Evolutionary conservation across 1,140 invertebrate genomes (phyloP), one percentile per base, ranked within the genome.

Genomic region (Ceratina japonica): DNA sequence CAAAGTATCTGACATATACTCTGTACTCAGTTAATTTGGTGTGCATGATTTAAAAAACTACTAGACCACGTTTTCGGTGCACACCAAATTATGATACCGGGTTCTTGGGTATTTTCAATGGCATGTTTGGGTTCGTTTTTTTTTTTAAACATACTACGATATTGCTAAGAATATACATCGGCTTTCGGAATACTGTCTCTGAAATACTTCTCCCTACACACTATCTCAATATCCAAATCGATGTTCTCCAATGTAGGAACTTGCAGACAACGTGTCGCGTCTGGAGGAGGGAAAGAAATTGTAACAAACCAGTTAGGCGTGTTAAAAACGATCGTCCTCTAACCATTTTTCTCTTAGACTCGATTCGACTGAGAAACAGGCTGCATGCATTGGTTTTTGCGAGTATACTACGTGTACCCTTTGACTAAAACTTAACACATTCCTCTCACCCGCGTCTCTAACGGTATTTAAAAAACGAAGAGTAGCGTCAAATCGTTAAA

Each of bases 371-470:
- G 65, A 52, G 51, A 37, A 72, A 75, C 44, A 58, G 75, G 52
- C 54, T 75, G 83, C 84, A 85, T 85, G 84, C 58, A 82, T 65
- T 81, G 79, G 58, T 79, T 85, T 85, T 81, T 81, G 61, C 56
- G 56, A 51, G 22, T 56, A 75, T 73, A 59, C 31, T 51, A 44
- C n/a, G 10, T 73, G 65, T 77, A 73, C 20, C 59, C 13, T 54
- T 78, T 24, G 13, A 56, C 22, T 81, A n/a, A 85, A 63, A 83
- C 37, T 44, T 44, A 44, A 44, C 37, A 44, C 37, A 44, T 44
- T 44, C 37, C 37, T 44, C 5, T 44, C 10, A 10, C 10, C 5
- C 54, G 37, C 51, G 58, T 37, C 22, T 59, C 59, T 49, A 49
- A 54, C 62, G 44, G 3, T 63, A 69, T 18, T 70, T 56, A 4